Base-by-base conservation (phyloP, 2,888 invertebrate species). In the Cerastis rubricosa region DNA sequence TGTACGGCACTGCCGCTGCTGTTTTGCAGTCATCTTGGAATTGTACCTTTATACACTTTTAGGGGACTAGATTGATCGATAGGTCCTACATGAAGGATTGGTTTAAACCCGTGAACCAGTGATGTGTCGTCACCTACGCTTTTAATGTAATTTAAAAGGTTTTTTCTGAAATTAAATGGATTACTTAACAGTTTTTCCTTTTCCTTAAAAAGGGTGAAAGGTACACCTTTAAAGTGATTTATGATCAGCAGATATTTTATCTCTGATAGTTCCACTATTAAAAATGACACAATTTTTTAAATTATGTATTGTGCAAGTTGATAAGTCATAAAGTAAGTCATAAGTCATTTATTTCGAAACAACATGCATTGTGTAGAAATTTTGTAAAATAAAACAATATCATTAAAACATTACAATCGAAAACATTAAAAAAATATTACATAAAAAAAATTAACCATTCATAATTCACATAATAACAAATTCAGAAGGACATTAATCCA, bases 1-100 rank as follows among this genome's bases (percentile, higher is more conserved):
- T 59, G 17, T 9, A 9, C 29, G 29, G 19, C n/a, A 64, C 8
- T 43, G n/a, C n/a, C 14, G 14, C 8, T 64, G n/a, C 14, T 8
- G 14, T 43, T 43, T n/a, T 64, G 43, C n/a, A 64, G n/a, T 63
- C 11, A 11, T 1, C 12, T n/a, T n/a, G 8, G 17, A 64, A 64
- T 3, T 4, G 64, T 17, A 64, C 8, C 64, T 65, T 78, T 71
- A 45, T n/a, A 17, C 17, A 22, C 35, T 45, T 65, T 54, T n/a
- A 47, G 22, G 63, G 19, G 22, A n/a, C 5, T 47, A 25, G 74
- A 83, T 83, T 82, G 79, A 82, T 82, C 47, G 79, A 65, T 74
- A 14, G 63, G 1, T 35, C 35, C 17, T n/a, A 51, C 83, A 47
- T 79, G 74, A 82, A 9, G 59, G 71, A 82, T 83, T 12, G 47